Evolutionary conservation across 2,113 vertebrate species (phyloP), one percentile per base, ranked within the genome.

Genomic region (Lagopus muta): DNA sequence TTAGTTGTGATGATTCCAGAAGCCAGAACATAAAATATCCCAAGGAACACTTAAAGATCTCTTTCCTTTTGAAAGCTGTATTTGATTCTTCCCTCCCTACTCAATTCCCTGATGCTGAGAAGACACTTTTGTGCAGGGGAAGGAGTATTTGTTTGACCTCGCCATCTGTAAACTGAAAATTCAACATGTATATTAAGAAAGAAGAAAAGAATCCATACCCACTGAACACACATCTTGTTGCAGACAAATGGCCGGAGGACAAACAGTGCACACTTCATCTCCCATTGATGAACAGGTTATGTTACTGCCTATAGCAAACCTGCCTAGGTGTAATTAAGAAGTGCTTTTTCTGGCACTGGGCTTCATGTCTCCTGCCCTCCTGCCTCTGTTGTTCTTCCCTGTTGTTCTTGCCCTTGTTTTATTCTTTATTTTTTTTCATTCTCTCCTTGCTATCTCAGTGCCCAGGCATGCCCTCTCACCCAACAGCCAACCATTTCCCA

Each of bases 71-170:
- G 36, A 69, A 75, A 90, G 27, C 73, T 87, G 47, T 74, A 10
- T 66, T 81, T 82, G 69, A 30, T 57, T 93, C 48, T 65, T 83
- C 60, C 76, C 57, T 93, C 18, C 3, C 43, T 83, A 61, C 73
- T 76, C 73, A 74, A 73, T 69, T 90, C 82, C 85, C 65, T 81
- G 85, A 65, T 86, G 86, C 70, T 70, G 92, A 91, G 47, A 86
- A 93, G 78, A 89, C 87, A 80, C 69, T 65, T 97, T 94, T 95
- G 91, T 94, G 93, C 88, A 92, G 83, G 86, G 65, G 72, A 94
- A 95, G 61, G 90, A 81, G 71, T 88, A 93, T 97, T 96, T 96
- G 86, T 96, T 65, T 95, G 93, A 96, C 86, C 90, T 94, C 95
- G 95, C 88, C 88, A 66, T 90, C 91, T 90, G 73, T 4, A 83